Percentiles rank a stretch among this genome's conserved stretches.
These are phyloP conservation scores for Otus sunia DNA, from an alignment of 2,113 vertebrate genomes.

Conservation along the genomic window DNA sequence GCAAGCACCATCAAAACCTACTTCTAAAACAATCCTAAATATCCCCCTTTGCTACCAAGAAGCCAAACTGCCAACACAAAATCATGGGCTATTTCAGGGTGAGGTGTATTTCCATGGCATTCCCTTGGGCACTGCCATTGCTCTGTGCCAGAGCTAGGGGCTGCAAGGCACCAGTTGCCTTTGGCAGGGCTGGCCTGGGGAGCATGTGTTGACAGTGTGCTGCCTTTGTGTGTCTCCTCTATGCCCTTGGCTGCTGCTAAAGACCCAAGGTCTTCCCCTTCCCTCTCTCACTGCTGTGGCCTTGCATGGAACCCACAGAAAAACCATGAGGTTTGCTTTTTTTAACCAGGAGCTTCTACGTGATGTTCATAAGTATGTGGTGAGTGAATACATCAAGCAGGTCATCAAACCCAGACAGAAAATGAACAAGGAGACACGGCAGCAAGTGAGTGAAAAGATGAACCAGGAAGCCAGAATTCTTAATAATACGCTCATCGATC, in stretches of 20 bases:
- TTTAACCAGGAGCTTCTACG: constrained; percentile 62
- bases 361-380: constrained; percentile 57
- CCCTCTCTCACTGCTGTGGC: neutral
- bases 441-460: constrained; percentile 65
- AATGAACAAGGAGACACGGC: constrained; percentile 5
- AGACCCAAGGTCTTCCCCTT: neutral
- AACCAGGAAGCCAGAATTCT: constrained; percentile 58
- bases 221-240: neutral
- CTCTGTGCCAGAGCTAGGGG: neutral
- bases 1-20: neutral
- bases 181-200: neutral
- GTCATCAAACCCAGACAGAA: constrained; percentile 46
- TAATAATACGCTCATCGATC: neutral
- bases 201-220: accelerated
- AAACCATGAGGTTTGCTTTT: neutral
- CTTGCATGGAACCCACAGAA: neutral
- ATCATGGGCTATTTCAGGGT: neutral
- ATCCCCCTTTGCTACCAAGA: neutral
- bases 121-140: neutral
- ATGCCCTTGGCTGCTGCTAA: neutral
- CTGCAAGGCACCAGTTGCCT: neutral
- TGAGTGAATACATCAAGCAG: constrained; percentile 65
- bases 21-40: neutral
- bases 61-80: neutral
- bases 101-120: neutral